These are phyloP conservation scores for Sphecodes monilicornis DNA, from an alignment of 2,888 invertebrate genomes.

Conservation along the genomic window DNA sequence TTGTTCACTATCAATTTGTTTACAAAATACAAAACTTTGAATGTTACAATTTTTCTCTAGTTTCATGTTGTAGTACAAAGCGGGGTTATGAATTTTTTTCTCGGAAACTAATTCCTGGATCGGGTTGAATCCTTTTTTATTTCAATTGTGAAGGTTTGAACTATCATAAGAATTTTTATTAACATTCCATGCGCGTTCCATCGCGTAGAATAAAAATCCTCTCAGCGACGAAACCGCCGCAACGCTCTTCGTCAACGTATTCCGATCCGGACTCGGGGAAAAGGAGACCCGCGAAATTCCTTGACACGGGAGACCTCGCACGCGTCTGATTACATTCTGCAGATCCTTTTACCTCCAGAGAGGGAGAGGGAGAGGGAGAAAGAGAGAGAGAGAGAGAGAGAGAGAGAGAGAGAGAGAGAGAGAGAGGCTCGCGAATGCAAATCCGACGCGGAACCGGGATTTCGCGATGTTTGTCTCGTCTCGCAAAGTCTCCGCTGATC, in stretches of 20 bases:
- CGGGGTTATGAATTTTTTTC: too few relatives aligned
- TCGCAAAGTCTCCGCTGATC: not conserved
- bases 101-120: too few relatives aligned
- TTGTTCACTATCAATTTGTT: too few relatives aligned
- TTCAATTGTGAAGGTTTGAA: too few relatives aligned
- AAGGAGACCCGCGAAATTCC: not conserved
- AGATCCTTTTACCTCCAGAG: not conserved
- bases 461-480: not conserved
- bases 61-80: too few relatives aligned
- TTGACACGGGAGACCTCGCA: not conserved
- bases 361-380: not conserved
- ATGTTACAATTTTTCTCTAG: too few relatives aligned
- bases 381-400: not conserved
- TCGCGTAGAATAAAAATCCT: slow-evolving; percentile 5
- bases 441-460: not conserved
- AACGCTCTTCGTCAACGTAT: not conserved
- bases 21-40: too few relatives aligned
- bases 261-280: too few relatives aligned
- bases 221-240: not conserved
- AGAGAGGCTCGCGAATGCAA: not conserved
- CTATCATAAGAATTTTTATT: too few relatives aligned
- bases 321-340: not conserved
- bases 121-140: too few relatives aligned
- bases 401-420: not conserved
- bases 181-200: not conserved